These are phyloP conservation scores for Electrona antarctica DNA, from an alignment of 2,113 vertebrate genomes.

Conservation along the genomic window DNA sequence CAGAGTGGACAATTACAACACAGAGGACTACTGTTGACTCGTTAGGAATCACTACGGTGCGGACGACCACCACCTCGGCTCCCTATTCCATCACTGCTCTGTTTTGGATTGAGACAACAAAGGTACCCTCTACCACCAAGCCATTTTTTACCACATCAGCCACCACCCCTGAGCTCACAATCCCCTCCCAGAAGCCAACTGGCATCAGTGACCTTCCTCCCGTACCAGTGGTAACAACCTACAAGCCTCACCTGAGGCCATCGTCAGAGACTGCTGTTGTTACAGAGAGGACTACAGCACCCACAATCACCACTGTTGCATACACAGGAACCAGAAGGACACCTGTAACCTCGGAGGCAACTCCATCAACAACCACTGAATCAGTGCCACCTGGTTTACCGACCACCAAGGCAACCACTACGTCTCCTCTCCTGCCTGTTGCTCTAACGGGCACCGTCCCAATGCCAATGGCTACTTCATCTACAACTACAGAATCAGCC, in stretches of 20 bases:
- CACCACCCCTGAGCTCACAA: slow-evolving; percentile 4
- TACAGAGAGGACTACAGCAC: slow-evolving; percentile 44
- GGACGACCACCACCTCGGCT: slow-evolving; percentile 53
- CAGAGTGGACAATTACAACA: slow-evolving; percentile 27
- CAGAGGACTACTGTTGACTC: slow-evolving; percentile 18
- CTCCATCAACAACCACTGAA: slow-evolving; percentile 31
- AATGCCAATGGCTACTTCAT: slow-evolving; percentile 29
- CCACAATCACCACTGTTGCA: slow-evolving; percentile 19
- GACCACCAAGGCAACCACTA: slow-evolving; percentile 47
- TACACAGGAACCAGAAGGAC: slow-evolving; percentile 42
- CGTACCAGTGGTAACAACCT: slow-evolving; percentile 23
- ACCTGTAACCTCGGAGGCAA: slow-evolving; percentile 32
- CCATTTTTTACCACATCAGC: slow-evolving; percentile 26
- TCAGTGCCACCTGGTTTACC: slow-evolving; percentile 26
- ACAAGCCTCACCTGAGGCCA: slow-evolving; percentile 32
- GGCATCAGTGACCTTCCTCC: slow-evolving; percentile 34
- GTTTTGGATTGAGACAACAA: slow-evolving; percentile 44
- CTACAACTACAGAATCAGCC: slow-evolving; percentile 43
- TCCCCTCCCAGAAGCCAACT: slow-evolving; percentile 18
- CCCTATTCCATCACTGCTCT: slow-evolving; percentile 44
- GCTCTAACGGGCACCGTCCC: slow-evolving; percentile 36
- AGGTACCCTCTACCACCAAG: slow-evolving; percentile 7
- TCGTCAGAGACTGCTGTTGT: slow-evolving; percentile 31
- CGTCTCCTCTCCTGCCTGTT: slow-evolving; percentile 11
- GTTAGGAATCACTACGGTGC: slow-evolving; percentile 28